Conservation (phyloP, 35 echinoderm and acorn worm genomes). For the Nesometra sesokonis region DNA sequence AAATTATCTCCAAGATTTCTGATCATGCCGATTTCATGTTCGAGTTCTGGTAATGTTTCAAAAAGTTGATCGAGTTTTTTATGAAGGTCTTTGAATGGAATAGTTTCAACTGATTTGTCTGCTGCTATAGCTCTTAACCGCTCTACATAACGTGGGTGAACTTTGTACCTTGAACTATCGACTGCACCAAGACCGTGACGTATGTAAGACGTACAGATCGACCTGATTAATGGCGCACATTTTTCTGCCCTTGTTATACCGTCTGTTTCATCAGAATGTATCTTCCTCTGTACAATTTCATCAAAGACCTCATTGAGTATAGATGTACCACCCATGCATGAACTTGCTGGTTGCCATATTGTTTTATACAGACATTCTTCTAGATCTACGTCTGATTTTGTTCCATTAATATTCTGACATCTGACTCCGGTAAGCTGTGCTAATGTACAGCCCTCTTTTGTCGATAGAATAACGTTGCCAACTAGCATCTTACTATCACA, state of each 20-base stretch:
- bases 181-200: constrained; percentile 58
- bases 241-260: constrained; percentile 47
- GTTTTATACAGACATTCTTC: constrained; percentile 58
- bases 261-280: constrained; percentile 39
- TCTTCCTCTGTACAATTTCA: constrained; percentile 27
- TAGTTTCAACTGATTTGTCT: constrained; percentile 5
- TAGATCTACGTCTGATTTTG: constrained; percentile 9
- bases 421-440: constrained; percentile 37
- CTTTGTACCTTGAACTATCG: background rate
- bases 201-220: constrained; percentile 70
- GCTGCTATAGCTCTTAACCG: constrained; percentile 4
- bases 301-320: constrained; percentile 49
- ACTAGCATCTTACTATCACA: constrained; percentile 37
- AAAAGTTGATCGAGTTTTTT: constrained; percentile 41
- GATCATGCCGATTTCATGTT: constrained; percentile 56
- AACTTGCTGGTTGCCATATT: constrained; percentile 34
- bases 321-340: constrained; percentile 32
- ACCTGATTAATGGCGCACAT: constrained; percentile 30
- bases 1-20: constrained; percentile 72
- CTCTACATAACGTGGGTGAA: constrained; percentile 15
- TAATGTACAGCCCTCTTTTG: constrained; percentile 23
- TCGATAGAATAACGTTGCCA: constrained; percentile 37
- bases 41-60: constrained; percentile 43
- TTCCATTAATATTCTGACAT: constrained; percentile 23
- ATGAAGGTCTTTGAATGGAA: constrained; percentile 58